Evolutionary conservation across 2,888 invertebrate genomes (phyloP).

Genomic region (Nycteola revayana): DNA sequence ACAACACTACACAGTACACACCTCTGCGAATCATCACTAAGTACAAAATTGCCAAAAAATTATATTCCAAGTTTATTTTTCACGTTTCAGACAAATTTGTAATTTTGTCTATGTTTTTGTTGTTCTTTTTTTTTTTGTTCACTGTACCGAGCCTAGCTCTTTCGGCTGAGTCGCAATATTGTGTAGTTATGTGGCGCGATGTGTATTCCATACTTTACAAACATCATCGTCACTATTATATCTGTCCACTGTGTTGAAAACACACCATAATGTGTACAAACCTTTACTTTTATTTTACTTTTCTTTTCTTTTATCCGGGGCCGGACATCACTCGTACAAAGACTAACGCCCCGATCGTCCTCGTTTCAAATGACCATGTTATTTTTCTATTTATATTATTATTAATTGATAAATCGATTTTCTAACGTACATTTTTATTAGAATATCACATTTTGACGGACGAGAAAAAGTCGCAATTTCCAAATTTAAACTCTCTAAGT

Average conservation of each 20-base stretch:
- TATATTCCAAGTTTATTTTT: conserved; percentile 48
- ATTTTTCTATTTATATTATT: conserved; percentile 41
- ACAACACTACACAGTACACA: conserved; percentile 41
- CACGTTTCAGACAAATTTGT: conserved; percentile 42
- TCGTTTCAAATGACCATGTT: conserved; percentile 25
- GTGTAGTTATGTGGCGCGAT: conserved; percentile 37
- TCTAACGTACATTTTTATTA: conserved; percentile 40
- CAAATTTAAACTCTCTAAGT: conserved; percentile 49
- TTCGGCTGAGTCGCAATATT: conserved; percentile 42
- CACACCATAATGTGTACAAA: conserved; percentile 39
- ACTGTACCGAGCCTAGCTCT: conserved; percentile 36
- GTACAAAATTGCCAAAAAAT: conserved; percentile 81
- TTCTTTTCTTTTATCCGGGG: conserved; percentile 31
- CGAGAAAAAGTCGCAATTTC: conserved; percentile 35
- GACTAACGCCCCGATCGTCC: conserved; percentile 19
- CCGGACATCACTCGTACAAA: conserved; percentile 28
- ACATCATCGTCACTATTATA: conserved; percentile 38
- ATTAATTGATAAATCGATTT: conserved; percentile 44
- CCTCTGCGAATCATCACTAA: conserved; percentile 68
- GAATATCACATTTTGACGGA: conserved; percentile 45
- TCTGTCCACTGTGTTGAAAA: conserved; percentile 46
- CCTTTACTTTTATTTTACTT: conserved; percentile 32
- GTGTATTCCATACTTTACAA: conserved; percentile 43
- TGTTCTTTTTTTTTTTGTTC: conserved; percentile 36
- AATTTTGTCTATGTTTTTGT: conserved; percentile 37